A percentile compares a stretch with the other conserved stretches of the same genome.
phyloP scores from a whole-genome alignment of 2,888 invertebrate species.

The Nomada flava region DNA sequence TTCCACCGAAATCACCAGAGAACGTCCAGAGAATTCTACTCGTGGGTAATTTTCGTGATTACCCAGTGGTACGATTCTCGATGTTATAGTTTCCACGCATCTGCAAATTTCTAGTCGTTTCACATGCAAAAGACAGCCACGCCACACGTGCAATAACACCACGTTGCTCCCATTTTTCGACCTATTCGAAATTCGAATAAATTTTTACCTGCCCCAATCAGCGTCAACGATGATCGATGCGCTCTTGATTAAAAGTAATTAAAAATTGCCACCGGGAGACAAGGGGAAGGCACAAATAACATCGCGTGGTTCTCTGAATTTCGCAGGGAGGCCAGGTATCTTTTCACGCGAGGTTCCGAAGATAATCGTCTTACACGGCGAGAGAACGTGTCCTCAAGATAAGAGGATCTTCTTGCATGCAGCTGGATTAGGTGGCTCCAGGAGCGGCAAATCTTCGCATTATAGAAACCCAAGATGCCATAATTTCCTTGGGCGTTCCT shows the following conservation, averaged over 20 bases:
- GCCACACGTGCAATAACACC: slow-evolving; percentile 13
- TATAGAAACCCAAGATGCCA: slow-evolving; percentile 68
- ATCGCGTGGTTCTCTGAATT: slow-evolving; percentile 11
- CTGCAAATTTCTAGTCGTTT: slow-evolving; percentile 42
- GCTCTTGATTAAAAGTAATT: slow-evolving; percentile 19
- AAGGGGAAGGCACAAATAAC: background rate
- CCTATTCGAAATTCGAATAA: background rate
- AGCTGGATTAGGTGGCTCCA: slow-evolving; percentile 66
- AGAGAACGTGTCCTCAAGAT: slow-evolving; percentile 67
- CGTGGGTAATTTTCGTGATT: slow-evolving; percentile 48
- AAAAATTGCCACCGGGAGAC: slow-evolving; percentile 18
- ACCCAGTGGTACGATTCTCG: slow-evolving; percentile 47
- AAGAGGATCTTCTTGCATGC: slow-evolving; percentile 73
- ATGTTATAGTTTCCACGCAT: slow-evolving; percentile 40
- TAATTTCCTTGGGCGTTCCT: slow-evolving; percentile 62
- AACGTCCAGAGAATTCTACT: slow-evolving; percentile 31
- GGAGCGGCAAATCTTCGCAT: slow-evolving; percentile 69
- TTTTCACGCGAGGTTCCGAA: slow-evolving; percentile 58
- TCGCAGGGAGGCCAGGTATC: slow-evolving; percentile 17
- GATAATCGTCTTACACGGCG: slow-evolving; percentile 71
- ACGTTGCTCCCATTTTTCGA: background rate
- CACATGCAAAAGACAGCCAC: background rate
- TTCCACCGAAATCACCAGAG: slow-evolving; percentile 53
- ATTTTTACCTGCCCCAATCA: background rate
- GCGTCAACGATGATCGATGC: background rate